phyloP scores from a whole-genome alignment of 1,140 invertebrate species.

The Forficula auricularia region DNA sequence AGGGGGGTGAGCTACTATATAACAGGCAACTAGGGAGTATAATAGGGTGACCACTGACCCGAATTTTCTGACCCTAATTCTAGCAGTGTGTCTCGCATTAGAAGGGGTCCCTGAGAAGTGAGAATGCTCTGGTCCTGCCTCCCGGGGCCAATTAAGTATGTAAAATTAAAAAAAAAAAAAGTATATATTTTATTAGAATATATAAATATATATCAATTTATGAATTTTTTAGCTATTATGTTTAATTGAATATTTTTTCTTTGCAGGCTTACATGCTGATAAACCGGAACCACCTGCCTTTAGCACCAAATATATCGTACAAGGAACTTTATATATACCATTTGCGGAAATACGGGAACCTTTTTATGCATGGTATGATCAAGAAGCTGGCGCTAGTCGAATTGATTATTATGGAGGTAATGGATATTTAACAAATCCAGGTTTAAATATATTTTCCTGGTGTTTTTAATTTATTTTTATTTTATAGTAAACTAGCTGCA shows the following conservation, averaged over 20 bases:
- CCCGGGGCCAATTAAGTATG: too few species aligned
- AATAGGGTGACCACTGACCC: too few species aligned
- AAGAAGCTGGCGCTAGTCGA: constrained; percentile 48
- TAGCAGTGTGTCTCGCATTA: too few species aligned
- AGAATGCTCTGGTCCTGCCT: too few species aligned
- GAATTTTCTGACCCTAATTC: too few species aligned
- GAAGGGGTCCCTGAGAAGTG: too few species aligned
- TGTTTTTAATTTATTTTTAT: constrained; percentile 1
- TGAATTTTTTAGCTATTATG: background rate
- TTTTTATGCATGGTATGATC: constrained; percentile 77
- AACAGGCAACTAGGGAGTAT: too few species aligned
- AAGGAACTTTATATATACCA: constrained; percentile 63
- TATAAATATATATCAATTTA: background rate
- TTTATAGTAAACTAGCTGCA: too few species aligned
- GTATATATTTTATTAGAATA: too few species aligned
- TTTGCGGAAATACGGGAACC: constrained; percentile 85
- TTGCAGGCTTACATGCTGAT: too few species aligned
- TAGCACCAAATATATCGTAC: constrained; percentile 48
- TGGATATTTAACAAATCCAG: constrained; percentile 11
- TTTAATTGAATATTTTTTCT: background rate
- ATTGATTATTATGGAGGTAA: constrained; percentile 88
- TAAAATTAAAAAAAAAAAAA: too few species aligned
- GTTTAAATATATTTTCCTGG: constrained; percentile 2
- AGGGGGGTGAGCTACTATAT: too few species aligned
- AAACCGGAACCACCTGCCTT: constrained; percentile 34